These are phyloP conservation scores for Montipora sp. DNA, from an alignment of 64 coral and sea anemone genomes.

Conservation along the genomic window DNA sequence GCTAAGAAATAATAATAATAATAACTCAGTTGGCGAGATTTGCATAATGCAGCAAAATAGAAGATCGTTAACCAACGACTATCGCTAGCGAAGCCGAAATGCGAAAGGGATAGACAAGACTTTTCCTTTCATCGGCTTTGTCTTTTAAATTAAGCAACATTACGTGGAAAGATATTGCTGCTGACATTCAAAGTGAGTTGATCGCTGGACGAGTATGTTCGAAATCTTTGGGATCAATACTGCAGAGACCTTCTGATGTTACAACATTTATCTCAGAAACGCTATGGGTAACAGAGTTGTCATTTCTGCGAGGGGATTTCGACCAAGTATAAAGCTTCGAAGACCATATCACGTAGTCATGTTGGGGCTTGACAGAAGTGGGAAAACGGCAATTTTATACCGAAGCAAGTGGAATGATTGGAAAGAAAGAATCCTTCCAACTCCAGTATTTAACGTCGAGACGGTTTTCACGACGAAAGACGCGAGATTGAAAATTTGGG, in stretches of 20 bases:
- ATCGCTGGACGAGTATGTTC: background rate
- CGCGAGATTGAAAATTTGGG: constrained; percentile 94
- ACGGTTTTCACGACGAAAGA: constrained; percentile 80
- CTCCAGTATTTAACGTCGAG: constrained; percentile 96
- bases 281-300: constrained; percentile 77
- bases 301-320: constrained; percentile 81
- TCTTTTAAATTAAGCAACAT: constrained; percentile 13
- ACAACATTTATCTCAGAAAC: background rate
- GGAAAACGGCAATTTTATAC: constrained; percentile 96
- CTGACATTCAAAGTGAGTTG: background rate
- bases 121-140: background rate
- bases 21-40: background rate
- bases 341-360: constrained; percentile 95
- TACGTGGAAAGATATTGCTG: background rate
- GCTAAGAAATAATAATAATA: background rate
- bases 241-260: background rate
- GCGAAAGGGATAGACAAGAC: background rate
- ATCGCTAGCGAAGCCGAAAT: background rate
- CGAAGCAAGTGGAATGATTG: constrained; percentile 88
- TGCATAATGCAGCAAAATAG: constrained; percentile 27
- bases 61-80: background rate
- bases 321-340: constrained; percentile 74
- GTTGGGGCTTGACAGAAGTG: constrained; percentile 93
- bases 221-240: background rate
- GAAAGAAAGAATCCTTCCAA: constrained; percentile 70